Percentiles rank a stretch among this genome's conserved stretches.
phyloP scores from a whole-genome alignment of 1,140 invertebrate genomes.

The Melanaphis sacchari region DNA sequence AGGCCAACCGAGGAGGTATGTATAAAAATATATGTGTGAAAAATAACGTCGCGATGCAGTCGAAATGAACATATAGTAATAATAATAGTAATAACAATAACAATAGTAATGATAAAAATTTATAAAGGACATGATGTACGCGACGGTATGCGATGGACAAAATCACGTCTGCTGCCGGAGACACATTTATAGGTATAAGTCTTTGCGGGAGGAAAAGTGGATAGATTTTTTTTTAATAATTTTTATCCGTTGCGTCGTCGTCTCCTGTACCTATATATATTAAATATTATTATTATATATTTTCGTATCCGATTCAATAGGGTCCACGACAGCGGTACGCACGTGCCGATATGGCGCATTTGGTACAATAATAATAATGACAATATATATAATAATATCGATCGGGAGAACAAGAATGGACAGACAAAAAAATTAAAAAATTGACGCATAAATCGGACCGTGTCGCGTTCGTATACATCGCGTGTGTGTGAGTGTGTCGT shows the following conservation, averaged over 20 bases:
- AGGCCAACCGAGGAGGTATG: conserved; percentile 25
- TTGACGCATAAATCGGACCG: conserved; percentile 34
- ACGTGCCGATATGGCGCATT: conserved; percentile 55
- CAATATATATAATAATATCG: background rate
- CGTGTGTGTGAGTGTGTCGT: background rate
- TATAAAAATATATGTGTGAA: background rate
- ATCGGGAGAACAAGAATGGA: background rate
- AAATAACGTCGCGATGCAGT: background rate
- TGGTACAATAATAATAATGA: background rate
- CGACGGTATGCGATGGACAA: conserved; percentile 32
- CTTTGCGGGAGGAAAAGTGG: background rate
- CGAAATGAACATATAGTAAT: background rate
- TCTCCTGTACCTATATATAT: background rate
- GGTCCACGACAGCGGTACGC: background rate
- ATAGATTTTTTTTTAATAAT: conserved; percentile 24
- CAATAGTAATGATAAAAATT: conserved; percentile 7
- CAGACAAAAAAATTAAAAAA: background rate
- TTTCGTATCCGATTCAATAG: conserved; percentile 29
- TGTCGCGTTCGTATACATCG: background rate
- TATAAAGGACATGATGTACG: conserved; percentile 29
- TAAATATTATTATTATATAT: conserved; percentile 21
- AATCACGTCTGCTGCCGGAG: background rate
- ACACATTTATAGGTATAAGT: background rate
- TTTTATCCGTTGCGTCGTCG: background rate
- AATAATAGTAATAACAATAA: background rate